Conservation (phyloP, 2,888 invertebrate genomes). For the Amphiduros pacificus region DNA sequence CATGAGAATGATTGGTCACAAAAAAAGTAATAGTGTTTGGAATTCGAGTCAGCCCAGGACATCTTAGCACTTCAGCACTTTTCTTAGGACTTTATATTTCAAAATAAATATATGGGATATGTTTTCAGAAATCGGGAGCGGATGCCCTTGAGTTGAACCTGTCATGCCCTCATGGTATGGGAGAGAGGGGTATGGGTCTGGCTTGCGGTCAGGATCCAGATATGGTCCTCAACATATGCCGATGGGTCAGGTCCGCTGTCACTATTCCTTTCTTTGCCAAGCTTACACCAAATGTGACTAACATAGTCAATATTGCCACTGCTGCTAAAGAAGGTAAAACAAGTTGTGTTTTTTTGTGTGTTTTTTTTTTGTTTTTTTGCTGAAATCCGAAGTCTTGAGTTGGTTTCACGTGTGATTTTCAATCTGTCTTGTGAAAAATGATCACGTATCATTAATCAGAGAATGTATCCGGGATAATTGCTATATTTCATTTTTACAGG, state of each 20-base stretch:
- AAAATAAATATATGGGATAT: too few species aligned
- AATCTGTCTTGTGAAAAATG: background rate
- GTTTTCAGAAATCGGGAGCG: constrained; percentile 70
- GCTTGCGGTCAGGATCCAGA: constrained; percentile 93
- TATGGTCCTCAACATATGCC: constrained; percentile 83
- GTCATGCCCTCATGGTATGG: constrained; percentile 99
- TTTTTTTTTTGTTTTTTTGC: background rate
- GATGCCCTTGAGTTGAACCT: constrained; percentile 95
- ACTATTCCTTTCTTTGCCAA: constrained; percentile 97
- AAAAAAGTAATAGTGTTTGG: too few species aligned
- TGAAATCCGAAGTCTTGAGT: too few species aligned
- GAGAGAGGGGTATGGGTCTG: constrained; percentile 96
- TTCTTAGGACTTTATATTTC: too few species aligned
- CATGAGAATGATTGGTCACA: too few species aligned
- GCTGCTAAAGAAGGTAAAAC: constrained; percentile 85
- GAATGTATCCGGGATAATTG: too few species aligned
- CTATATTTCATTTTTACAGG: too few species aligned
- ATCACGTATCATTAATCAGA: too few species aligned
- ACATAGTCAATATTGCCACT: constrained; percentile 82
- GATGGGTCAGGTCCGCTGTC: constrained; percentile 84
- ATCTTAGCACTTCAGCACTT: too few species aligned
- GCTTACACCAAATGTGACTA: constrained; percentile 95
- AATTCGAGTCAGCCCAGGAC: too few species aligned
- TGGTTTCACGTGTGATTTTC: background rate
- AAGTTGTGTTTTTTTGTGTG: too few species aligned